phyloP scores from a whole-genome alignment of 2,888 invertebrate genomes.

The Podotricha telesiphe region DNA sequence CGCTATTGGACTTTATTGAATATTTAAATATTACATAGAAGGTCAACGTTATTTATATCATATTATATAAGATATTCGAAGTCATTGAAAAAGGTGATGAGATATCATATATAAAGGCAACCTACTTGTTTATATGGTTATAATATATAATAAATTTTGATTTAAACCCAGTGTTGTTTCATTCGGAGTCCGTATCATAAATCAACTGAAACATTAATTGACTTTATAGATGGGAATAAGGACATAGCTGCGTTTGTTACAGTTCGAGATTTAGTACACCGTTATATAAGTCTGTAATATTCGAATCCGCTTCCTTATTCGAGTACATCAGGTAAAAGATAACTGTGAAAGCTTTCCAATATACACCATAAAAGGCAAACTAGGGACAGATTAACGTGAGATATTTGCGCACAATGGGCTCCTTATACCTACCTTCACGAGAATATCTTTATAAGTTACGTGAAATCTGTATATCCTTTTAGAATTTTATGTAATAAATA shows the following conservation, averaged over 20 bases:
- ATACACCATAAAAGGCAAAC: conserved; percentile 58
- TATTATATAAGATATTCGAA: conserved; percentile 24
- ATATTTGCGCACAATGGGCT: conserved; percentile 48
- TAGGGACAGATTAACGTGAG: conserved; percentile 57
- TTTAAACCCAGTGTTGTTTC: too few relatives aligned
- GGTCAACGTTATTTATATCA: conserved; percentile 28
- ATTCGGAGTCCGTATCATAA: conserved; percentile 6
- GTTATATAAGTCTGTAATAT: conserved; percentile 33
- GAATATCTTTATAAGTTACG: conserved; percentile 36
- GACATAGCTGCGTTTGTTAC: conserved; percentile 27
- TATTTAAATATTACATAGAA: conserved; percentile 27
- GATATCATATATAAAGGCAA: too few relatives aligned
- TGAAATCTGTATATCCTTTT: conserved; percentile 25
- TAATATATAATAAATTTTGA: not conserved
- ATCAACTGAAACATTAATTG: conserved; percentile 25
- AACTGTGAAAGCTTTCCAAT: conserved; percentile 60
- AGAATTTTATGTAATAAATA: too few relatives aligned
- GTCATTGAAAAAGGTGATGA: not conserved
- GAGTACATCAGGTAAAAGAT: conserved; percentile 41
- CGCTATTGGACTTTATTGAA: conserved; percentile 18
- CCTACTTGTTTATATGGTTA: not conserved
- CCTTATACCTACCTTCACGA: conserved; percentile 36
- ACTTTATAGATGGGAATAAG: conserved; percentile 17
- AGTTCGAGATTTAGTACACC: conserved; percentile 35
- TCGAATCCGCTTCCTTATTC: conserved; percentile 40